Evolutionary conservation across 2,888 invertebrate genomes (phyloP), one percentile per base, ranked within the genome.

Genomic region (Polylopha cassiicola): DNA sequence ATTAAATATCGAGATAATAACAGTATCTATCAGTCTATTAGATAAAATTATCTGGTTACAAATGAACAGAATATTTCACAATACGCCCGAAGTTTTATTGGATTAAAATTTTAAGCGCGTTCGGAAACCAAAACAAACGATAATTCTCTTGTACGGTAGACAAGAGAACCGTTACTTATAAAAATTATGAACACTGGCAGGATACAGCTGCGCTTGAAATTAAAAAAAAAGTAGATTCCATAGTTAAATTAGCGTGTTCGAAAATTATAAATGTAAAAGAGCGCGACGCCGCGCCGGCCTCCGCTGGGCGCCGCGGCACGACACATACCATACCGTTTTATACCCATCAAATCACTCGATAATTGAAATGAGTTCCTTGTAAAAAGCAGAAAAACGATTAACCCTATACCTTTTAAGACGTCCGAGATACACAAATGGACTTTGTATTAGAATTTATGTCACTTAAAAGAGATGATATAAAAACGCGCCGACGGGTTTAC

Each of bases 371-470:
- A 84, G 85, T 82, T 82, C 82, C 81, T 78, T 84, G 81, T 82
- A 84, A 84, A 84, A 82, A 78, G 77, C 79, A 80, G 80, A 80
- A 80, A 80, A 84, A 80, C 82, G 80, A 82, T 84, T 85, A 84
- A 77, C 77, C 79, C 73, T 64, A 68, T 84, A 79, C 80, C 84
- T 84, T 82, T 85, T 84, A 82, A 81, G 81, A 80, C 78, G 76
- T 76, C 76, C 75, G 82, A 84, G 84, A 85, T 84, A 85, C 80
- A 84, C 82, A 84, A 84, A 84, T 85, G 85, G 85, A 84, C 73
- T 78, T 78, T 81, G 85, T 82, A 85, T 85, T 84, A 84, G 84
- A 82, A 85, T 84, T 85, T 84, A 84, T 85, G 84, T 84, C 84
- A 81, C 82, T 84, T 82, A 79, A 72, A 76, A 73, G 75, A 78